phyloP scores from a whole-genome alignment of 2,797 vertebrate species.

The Siniperca obscura region DNA sequence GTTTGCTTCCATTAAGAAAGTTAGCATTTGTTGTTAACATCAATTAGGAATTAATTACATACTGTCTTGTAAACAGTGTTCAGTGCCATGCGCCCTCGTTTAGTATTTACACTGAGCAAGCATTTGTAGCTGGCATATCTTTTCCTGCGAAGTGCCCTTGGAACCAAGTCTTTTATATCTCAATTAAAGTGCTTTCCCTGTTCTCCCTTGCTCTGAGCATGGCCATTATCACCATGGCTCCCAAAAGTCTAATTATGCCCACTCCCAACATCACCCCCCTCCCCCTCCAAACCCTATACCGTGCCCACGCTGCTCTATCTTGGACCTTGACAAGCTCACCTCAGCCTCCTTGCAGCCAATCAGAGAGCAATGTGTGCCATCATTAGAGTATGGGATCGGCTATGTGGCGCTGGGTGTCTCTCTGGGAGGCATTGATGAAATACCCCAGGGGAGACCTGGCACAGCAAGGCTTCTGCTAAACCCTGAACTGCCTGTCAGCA shows the following conservation, averaged over 20 bases:
- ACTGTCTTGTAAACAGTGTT: conserved; percentile 53
- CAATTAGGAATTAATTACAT: conserved; percentile 64
- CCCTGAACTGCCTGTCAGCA: conserved; percentile 72
- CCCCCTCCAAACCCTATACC: conserved; percentile 44
- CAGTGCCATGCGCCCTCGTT: conserved; percentile 59
- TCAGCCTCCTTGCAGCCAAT: conserved; percentile 76
- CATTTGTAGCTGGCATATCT: conserved; percentile 73
- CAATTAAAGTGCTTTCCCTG: conserved; percentile 86
- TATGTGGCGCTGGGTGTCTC: conserved; percentile 61
- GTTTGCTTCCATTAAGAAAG: conserved; percentile 51
- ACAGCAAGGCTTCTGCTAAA: conserved; percentile 72
- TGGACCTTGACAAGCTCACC: conserved; percentile 76
- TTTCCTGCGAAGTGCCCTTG: conserved; percentile 81
- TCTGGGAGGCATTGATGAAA: conserved; percentile 77
- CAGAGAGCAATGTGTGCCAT: conserved; percentile 62
- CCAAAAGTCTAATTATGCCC: conserved; percentile 84
- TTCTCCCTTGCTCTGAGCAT: conserved; percentile 73
- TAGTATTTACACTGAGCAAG: conserved; percentile 72
- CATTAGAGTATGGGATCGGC: conserved; percentile 68
- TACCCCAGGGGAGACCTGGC: conserved; percentile 67
- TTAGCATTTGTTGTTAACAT: conserved; percentile 54
- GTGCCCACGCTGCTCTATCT: conserved; percentile 69
- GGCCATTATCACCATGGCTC: conserved; percentile 84
- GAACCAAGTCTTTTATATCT: conserved; percentile 83
- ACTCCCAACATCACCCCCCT: conserved; percentile 57